Conservation (phyloP, 1,140 invertebrate species). For the Microplitis demolitor region DNA sequence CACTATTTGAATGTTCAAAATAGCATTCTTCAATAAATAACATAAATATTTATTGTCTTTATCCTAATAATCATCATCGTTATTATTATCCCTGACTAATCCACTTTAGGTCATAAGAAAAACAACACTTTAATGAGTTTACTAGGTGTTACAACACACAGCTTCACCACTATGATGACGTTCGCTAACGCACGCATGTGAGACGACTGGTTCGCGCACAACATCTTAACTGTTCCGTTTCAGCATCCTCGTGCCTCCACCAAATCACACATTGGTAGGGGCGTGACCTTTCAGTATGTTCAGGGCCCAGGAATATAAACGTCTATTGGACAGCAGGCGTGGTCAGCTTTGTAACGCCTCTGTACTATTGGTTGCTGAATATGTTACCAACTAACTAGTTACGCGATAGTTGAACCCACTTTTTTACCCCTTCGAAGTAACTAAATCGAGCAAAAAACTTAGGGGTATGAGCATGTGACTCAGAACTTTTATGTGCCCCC, state of each 20-base stretch:
- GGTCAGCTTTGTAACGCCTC: neutral
- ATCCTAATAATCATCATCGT: neutral
- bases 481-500: too few species aligned
- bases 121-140: neutral
- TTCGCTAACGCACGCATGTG: conserved; percentile 49
- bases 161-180: conserved; percentile 28
- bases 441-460: too few species aligned
- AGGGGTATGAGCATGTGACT: too few species aligned
- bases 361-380: conserved; percentile 40
- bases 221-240: neutral
- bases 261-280: conserved; percentile 40
- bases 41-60: neutral
- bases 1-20: too few species aligned
- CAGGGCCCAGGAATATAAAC: neutral
- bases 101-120: neutral
- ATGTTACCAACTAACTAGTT: neutral
- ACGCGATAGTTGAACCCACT: neutral
- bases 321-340: conserved; percentile 10
- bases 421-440: neutral
- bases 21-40: neutral
- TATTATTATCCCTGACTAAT: neutral
- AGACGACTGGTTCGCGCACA: conserved; percentile 43
- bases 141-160: neutral
- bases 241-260: conserved; percentile 24
- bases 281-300: conserved; percentile 4